Evolutionary conservation across 2,888 invertebrate genomes (phyloP), one percentile per base, ranked within the genome.

Genomic region (Homarus gammarus): DNA sequence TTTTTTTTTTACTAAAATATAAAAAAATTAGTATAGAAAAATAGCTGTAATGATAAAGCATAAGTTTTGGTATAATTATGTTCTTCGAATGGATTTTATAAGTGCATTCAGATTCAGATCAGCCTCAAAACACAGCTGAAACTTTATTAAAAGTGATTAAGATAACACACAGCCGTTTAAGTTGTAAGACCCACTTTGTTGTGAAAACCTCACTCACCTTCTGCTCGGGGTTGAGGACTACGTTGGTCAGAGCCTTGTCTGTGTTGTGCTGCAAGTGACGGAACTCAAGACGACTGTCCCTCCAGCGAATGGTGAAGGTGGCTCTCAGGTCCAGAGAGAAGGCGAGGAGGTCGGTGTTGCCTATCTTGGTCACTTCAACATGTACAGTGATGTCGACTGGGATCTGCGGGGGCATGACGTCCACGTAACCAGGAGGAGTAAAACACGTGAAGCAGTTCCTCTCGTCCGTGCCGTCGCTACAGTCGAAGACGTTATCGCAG

Each of bases 401-500:
- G 36, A 78, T 49, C n/a, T 27, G 12, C 2, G 86, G 86, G 36
- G 86, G 86, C 36, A 86, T 49, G 49, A 38, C 64, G 33, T 64
- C 27, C 44, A 86, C 15, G 78, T 86, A 78, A 8, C 86, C 86
- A n/a, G 68, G 31, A 6, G 68, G 78, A 12, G 49, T 38, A 44
- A 68, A 27, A 38, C 70, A 61, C 27, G 86, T 78, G 79, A 78
- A 78, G 51, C 86, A 86, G 68, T 78, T 31, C 38, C 27, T 49
- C 36, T 86, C 86, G 49, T 86, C 86, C 36, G 33, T 3, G 27
- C 86, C 86, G n/a, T 78, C 78, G 49, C 68, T 49, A 36, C 86
- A 86, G 79, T 86, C 86, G 22, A 68, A 33, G 10, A 79, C 70
- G 18, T 86, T 72, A 38, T 86, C 36, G 51, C 86, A 86, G 27